Conservation (phyloP, 2,888 invertebrate genomes). For the Tenthredo mesomela region DNA sequence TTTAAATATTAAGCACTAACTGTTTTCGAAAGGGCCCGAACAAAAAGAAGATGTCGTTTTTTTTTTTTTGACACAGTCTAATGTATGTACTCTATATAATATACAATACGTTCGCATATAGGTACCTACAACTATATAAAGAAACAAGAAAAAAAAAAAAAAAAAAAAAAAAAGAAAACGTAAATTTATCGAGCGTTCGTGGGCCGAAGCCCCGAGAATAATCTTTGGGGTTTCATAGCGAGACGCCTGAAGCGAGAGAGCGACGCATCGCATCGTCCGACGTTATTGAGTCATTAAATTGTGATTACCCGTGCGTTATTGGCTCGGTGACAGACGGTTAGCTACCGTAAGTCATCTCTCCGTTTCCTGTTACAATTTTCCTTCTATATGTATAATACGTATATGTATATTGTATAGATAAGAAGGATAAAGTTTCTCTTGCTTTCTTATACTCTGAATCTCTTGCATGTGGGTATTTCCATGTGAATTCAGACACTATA, state of each 20-base stretch:
- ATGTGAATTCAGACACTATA: not conserved
- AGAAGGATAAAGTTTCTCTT: not conserved
- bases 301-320: conserved; percentile 74
- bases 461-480: not conserved
- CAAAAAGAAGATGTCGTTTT: too few relatives aligned
- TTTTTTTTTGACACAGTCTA: too few relatives aligned
- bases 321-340: conserved; percentile 67
- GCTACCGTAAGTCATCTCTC: conserved; percentile 19
- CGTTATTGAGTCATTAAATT: conserved; percentile 76
- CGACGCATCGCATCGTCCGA: conserved; percentile 60
- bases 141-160: not conserved
- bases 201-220: conserved; percentile 22
- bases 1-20: too few relatives aligned
- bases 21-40: too few relatives aligned
- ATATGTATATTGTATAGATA: not conserved
- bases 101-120: not conserved
- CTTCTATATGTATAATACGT: not conserved
- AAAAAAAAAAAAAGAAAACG: not conserved
- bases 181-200: conserved; percentile 35
- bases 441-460: not conserved
- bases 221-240: conserved; percentile 34
- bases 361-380: not conserved
- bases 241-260: not conserved
- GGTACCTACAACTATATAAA: not conserved
- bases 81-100: not conserved